These are phyloP conservation scores for Timema podura DNA, from an alignment of 2,888 invertebrate genomes.

Conservation along the genomic window DNA sequence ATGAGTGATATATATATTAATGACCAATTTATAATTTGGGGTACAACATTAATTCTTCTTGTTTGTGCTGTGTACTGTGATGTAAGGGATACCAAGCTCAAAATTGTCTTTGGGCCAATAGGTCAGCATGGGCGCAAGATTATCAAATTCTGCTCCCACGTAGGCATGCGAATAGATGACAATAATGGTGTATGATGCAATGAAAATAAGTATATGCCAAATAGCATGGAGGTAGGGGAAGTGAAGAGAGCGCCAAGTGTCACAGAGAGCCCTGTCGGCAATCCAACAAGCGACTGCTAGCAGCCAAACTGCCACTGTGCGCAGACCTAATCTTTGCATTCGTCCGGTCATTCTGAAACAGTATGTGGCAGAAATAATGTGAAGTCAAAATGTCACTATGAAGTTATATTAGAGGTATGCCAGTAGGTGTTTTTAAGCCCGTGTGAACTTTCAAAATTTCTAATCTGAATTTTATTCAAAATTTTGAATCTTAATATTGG, in stretches of 20 bases:
- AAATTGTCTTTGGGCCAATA: constrained; percentile 77
- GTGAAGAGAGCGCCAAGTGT: constrained; percentile 71
- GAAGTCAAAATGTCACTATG: too few relatives aligned
- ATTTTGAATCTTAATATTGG: too few relatives aligned
- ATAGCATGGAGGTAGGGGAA: constrained; percentile 79
- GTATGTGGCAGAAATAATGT: constrained; percentile 34
- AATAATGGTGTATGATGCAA: constrained; percentile 71
- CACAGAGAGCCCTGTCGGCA: constrained; percentile 72
- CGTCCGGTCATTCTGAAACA: constrained; percentile 39
- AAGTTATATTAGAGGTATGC: too few relatives aligned
- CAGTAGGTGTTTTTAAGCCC: too few relatives aligned
- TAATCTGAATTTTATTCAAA: too few relatives aligned
- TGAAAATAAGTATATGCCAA: constrained; percentile 78
- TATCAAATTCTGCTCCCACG: constrained; percentile 65
- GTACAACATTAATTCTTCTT: too few relatives aligned
- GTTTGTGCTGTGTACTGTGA: constrained; percentile 37
- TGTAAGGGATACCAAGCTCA: constrained; percentile 72
- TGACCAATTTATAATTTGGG: too few relatives aligned
- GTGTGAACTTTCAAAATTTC: too few relatives aligned
- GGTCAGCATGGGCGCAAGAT: constrained; percentile 61
- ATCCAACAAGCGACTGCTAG: constrained; percentile 73
- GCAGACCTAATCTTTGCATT: constrained; percentile 66
- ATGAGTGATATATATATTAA: too few relatives aligned
- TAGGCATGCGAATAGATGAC: constrained; percentile 77
- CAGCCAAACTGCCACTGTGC: constrained; percentile 63